Evolutionary conservation across 2,113 vertebrate genomes (phyloP).

Genomic region (Tenrec ecaudatus): DNA sequence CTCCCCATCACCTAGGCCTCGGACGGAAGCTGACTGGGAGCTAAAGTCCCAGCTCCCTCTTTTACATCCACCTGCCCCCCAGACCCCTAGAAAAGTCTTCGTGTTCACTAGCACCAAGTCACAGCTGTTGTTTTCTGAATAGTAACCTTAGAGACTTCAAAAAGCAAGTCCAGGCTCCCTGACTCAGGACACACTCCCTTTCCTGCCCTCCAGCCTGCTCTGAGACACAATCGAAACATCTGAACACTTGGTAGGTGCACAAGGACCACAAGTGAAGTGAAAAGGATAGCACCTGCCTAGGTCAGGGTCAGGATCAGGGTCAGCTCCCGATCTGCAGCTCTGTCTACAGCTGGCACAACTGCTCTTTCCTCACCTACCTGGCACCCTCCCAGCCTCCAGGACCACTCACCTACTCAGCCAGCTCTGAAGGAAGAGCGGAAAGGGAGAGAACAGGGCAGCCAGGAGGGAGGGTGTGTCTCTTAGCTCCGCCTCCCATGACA

Average conservation of each 20-base stretch:
- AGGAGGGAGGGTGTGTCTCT: no score
- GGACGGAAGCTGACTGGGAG: background rate
- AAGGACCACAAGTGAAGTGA: background rate
- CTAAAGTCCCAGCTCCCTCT: background rate
- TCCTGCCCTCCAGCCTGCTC: background rate
- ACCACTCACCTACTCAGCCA: background rate
- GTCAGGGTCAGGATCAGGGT: background rate
- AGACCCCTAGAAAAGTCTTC: constrained; percentile 5
- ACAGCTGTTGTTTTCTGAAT: background rate
- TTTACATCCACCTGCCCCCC: background rate
- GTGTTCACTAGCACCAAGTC: background rate
- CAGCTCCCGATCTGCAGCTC: background rate
- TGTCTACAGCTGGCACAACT: background rate
- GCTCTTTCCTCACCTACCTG: background rate
- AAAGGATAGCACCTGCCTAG: background rate
- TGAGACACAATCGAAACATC: background rate
- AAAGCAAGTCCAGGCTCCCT: background rate
- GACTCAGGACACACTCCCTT: background rate
- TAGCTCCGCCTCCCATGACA: background rate
- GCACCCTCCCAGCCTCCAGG: background rate
- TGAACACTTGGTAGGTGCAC: background rate
- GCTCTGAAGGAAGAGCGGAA: background rate
- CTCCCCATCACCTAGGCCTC: background rate
- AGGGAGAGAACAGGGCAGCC: background rate
- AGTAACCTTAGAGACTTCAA: background rate